A percentile compares a stretch with the other conserved stretches of the same genome.
Evolutionary conservation across 2,113 vertebrate genomes (phyloP).

Genomic region (Atlantisia rogersi): DNA sequence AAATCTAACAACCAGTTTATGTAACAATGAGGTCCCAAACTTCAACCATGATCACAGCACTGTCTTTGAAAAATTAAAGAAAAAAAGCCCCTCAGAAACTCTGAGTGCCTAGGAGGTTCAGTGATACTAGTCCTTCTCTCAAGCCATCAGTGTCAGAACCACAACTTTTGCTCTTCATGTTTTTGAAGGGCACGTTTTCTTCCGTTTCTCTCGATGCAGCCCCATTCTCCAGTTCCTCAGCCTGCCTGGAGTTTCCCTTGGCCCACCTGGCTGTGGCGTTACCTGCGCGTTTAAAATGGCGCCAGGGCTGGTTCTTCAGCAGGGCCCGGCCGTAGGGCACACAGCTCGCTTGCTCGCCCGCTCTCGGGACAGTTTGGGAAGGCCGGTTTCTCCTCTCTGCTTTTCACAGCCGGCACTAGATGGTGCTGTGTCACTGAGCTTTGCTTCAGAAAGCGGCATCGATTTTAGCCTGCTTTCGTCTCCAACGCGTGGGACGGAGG

Average conservation of each 20-base stretch:
- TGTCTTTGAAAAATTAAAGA: neutral
- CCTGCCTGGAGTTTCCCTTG: neutral
- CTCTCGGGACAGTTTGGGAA: fast-evolving
- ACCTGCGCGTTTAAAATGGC: fast-evolving
- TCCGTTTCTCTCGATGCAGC: neutral
- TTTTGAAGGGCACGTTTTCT: neutral
- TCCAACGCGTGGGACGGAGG: fast-evolving
- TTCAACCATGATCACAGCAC: neutral
- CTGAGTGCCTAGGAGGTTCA: neutral
- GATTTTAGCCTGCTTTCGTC: neutral
- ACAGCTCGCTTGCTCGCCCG: too few species aligned
- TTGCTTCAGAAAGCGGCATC: neutral
- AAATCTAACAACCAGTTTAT: neutral
- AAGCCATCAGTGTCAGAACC: neutral
- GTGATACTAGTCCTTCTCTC: neutral
- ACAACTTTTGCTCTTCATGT: neutral
- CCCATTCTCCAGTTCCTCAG: neutral
- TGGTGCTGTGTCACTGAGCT: slow-evolving; percentile 37
- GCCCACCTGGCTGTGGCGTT: neutral
- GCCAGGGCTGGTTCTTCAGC: neutral
- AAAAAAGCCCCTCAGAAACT: neutral
- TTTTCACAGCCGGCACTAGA: neutral
- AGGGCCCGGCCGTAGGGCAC: neutral
- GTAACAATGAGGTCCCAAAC: neutral
- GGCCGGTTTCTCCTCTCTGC: fast-evolving